Evolutionary conservation across 2,888 invertebrate genomes (phyloP).

Genomic region (Caenorhabditis japonica): DNA sequence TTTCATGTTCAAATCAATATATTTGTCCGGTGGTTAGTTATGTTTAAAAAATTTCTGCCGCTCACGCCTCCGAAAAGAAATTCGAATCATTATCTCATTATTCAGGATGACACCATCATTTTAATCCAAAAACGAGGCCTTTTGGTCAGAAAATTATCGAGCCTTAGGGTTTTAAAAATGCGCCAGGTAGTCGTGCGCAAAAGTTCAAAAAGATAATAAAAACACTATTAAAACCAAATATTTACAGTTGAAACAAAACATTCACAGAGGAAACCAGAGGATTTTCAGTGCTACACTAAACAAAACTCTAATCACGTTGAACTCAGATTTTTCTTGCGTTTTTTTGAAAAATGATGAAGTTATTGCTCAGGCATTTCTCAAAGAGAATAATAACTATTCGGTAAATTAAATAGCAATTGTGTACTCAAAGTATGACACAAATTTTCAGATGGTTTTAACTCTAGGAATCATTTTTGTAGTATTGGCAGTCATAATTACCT

Average conservation of each 20-base stretch:
- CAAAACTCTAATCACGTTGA: too few species aligned
- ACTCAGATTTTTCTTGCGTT: constrained; percentile 4
- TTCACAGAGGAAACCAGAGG: too few species aligned
- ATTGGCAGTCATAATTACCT: not conserved
- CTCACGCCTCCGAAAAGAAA: not conserved
- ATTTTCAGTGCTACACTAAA: too few species aligned
- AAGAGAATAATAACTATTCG: not conserved
- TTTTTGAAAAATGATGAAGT: constrained; percentile 13
- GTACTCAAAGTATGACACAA: not conserved
- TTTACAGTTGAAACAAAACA: too few species aligned
- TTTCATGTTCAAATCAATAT: constrained; percentile 1
- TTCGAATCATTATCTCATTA: too few species aligned
- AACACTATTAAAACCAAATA: too few species aligned
- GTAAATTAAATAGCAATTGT: not conserved
- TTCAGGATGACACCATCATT: too few species aligned
- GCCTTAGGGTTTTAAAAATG: too few species aligned
- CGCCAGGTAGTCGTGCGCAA: not conserved
- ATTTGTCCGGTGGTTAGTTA: constrained; percentile 4
- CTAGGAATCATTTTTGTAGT: not conserved
- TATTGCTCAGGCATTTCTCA: constrained; percentile 2
- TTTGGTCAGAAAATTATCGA: too few species aligned
- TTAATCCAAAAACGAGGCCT: too few species aligned
- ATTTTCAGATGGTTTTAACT: not conserved
- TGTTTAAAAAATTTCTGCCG: not conserved
- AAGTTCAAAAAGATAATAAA: too few species aligned